These are phyloP conservation scores for Procambarus clarkii DNA, from an alignment of 1,140 invertebrate genomes.

Conservation along the genomic window DNA sequence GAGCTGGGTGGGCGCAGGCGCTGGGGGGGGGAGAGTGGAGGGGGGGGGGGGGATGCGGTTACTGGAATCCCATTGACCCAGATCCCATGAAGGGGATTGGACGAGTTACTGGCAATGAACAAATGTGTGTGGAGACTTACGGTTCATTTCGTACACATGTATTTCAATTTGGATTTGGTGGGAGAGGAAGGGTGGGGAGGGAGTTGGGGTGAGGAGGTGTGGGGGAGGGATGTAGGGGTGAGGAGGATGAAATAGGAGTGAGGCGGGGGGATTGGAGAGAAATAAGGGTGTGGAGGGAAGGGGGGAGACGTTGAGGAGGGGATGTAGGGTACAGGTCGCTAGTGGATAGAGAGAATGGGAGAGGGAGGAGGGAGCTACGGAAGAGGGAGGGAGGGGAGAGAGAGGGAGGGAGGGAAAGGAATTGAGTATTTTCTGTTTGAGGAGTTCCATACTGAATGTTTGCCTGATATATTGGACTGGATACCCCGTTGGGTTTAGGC, in stretches of 20 bases:
- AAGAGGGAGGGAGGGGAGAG: neutral
- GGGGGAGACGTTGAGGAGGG: neutral
- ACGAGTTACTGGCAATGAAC: conserved; percentile 7
- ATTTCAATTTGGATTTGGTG: conserved; percentile 18
- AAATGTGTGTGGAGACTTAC: conserved; percentile 2
- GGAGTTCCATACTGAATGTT: conserved; percentile 7
- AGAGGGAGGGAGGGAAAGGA: neutral
- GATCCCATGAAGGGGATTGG: conserved; percentile 1
- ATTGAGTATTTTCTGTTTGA: neutral
- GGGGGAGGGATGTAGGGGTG: neutral
- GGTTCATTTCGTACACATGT: conserved; percentile 2
- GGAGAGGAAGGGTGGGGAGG: neutral
- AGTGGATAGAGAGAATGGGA: neutral
- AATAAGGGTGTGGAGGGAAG: no score
- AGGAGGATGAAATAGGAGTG: neutral
- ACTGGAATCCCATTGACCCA: neutral
- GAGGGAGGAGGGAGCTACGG: neutral
- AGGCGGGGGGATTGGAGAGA: neutral
- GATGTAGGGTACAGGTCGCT: no score
- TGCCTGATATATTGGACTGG: conserved; percentile 1
- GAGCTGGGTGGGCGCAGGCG: neutral
- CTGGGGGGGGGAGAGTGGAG: neutral
- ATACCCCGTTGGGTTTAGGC: neutral
- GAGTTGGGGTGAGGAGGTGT: neutral
- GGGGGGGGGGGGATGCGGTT: neutral